Conservation (phyloP, 2,113 vertebrate species). For the Anser cygnoides region DNA sequence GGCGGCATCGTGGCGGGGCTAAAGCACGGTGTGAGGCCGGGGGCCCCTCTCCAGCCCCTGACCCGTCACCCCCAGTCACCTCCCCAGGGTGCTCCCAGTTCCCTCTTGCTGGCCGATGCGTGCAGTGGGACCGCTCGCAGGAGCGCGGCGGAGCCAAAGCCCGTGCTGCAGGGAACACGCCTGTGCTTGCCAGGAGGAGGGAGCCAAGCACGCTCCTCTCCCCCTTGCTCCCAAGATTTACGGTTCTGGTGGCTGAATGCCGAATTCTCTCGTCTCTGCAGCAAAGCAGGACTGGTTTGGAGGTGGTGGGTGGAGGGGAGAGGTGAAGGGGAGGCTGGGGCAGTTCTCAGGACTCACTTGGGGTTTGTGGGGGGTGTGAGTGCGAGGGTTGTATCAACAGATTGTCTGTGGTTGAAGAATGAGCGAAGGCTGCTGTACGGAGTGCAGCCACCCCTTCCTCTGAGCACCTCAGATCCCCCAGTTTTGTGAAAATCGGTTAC, state of each 20-base stretch:
- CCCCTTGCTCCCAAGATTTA: neutral
- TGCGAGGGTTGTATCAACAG: neutral
- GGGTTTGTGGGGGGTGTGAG: neutral
- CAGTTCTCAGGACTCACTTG: neutral
- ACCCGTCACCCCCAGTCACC: too few species aligned
- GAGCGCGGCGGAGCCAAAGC: neutral
- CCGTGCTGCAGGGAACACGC: neutral
- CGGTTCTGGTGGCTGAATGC: neutral
- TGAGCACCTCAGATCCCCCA: neutral
- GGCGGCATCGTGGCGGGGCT: fast-evolving
- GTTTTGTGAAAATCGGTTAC: neutral
- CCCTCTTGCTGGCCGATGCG: neutral
- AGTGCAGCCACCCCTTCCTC: neutral
- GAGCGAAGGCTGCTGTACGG: fast-evolving
- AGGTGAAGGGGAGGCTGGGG: neutral
- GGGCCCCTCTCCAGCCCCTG: neutral
- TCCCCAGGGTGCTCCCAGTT: fast-evolving
- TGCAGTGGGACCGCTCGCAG: neutral
- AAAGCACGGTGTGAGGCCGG: fast-evolving
- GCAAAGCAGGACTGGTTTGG: neutral
- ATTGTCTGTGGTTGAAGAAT: neutral
- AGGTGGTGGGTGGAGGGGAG: neutral
- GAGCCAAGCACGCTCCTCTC: slow-evolving; percentile 48
- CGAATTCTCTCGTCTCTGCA: neutral
- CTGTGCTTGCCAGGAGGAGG: slow-evolving; percentile 4